These are phyloP conservation scores for Platypus cylindrus DNA, from an alignment of 2,888 invertebrate genomes.

Conservation along the genomic window DNA sequence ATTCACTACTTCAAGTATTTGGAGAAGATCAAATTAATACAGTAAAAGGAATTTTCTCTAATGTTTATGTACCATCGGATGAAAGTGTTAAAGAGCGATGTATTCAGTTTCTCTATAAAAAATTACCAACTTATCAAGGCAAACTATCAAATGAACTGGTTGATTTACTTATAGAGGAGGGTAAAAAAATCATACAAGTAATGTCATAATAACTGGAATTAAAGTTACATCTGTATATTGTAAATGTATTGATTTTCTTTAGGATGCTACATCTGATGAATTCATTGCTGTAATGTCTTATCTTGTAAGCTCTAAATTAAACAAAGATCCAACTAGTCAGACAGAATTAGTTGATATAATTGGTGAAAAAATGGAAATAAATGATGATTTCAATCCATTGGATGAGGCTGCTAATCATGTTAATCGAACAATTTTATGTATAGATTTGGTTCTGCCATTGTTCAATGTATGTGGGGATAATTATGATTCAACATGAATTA, in stretches of 20 bases:
- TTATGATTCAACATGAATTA: no score
- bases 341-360: constrained; percentile 78
- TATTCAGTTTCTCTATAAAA: constrained; percentile 69
- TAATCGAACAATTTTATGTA: constrained; percentile 72
- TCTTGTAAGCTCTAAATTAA: constrained; percentile 66
- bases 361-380: constrained; percentile 74
- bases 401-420: constrained; percentile 52
- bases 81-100: constrained; percentile 74
- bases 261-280: constrained; percentile 86
- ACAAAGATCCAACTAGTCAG: constrained; percentile 71
- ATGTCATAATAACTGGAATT: neutral
- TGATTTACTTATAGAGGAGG: constrained; percentile 54
- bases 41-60: constrained; percentile 42
- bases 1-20: constrained; percentile 65
- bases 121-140: constrained; percentile 52
- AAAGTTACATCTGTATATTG: neutral
- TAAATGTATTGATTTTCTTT: constrained; percentile 16
- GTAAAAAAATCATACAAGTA: constrained; percentile 74
- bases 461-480: constrained; percentile 66
- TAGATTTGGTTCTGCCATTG: constrained; percentile 71
- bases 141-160: constrained; percentile 75
- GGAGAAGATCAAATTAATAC: constrained; percentile 59
- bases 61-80: constrained; percentile 49
- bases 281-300: constrained; percentile 82
- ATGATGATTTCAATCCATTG: constrained; percentile 44